These are phyloP conservation scores for Calcarius lapponicus DNA, from an alignment of 2,797 vertebrate species.

Conservation along the genomic window DNA sequence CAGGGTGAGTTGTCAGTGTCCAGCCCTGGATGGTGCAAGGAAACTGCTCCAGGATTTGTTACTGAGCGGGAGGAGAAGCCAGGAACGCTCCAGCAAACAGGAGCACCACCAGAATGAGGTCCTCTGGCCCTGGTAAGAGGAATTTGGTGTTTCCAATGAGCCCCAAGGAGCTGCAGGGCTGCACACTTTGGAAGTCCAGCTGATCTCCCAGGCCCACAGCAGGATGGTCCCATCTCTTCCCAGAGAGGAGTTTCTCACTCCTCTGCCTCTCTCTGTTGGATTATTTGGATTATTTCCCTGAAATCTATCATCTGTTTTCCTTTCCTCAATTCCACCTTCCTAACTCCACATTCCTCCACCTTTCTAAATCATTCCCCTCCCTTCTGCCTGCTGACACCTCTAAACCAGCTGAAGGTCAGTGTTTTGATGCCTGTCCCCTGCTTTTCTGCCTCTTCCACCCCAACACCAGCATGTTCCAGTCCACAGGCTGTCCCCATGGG, in stretches of 20 bases:
- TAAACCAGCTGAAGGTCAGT: background rate
- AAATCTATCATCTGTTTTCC: constrained; percentile 51
- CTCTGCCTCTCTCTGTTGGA: background rate
- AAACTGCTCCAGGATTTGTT: background rate
- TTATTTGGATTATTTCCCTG: constrained; percentile 1
- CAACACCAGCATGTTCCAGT: fast-evolving
- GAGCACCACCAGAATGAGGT: background rate
- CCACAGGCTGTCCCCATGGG: fast-evolving
- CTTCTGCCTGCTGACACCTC: constrained; percentile 31
- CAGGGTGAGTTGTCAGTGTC: background rate
- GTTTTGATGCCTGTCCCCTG: background rate
- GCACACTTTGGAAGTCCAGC: background rate
- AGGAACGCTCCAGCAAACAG: background rate
- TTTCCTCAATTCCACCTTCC: constrained; percentile 16
- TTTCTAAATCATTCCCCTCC: constrained; percentile 65
- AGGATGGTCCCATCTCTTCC: background rate
- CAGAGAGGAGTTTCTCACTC: background rate
- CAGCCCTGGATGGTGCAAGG: background rate
- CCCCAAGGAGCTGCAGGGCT: fast-evolving
- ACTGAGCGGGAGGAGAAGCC: background rate
- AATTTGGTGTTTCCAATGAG: background rate
- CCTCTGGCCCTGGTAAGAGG: background rate
- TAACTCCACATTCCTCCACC: constrained; percentile 31
- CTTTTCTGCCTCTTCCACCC: background rate
- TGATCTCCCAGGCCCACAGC: background rate